Evolutionary conservation across 2,797 vertebrate species (phyloP).

Genomic region (Cuculus canorus): DNA sequence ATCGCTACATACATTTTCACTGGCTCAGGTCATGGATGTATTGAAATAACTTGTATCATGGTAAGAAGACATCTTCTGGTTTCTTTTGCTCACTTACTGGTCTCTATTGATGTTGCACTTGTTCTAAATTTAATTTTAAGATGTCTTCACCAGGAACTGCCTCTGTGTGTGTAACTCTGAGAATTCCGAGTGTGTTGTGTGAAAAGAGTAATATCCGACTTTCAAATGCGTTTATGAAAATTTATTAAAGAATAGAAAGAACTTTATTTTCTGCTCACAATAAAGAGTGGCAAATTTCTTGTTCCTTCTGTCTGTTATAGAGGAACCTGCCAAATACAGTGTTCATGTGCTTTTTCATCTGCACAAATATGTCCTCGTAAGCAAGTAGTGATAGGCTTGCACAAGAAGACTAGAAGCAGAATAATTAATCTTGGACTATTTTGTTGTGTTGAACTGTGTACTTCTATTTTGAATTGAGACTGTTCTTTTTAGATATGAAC

Average conservation of each 20-base stretch:
- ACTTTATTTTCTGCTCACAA: not conserved
- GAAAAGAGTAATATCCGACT: not conserved
- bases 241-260: not conserved
- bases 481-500: not conserved
- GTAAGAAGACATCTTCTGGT: not conserved
- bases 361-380: not conserved
- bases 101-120: not conserved
- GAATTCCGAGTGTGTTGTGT: not conserved
- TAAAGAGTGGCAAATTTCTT: not conserved
- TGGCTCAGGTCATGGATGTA: not conserved
- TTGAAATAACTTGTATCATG: not conserved
- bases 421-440: not conserved
- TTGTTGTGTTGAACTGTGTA: not conserved
- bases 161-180: not conserved
- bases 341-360: not conserved
- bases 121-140: not conserved
- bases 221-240: not conserved
- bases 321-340: not conserved
- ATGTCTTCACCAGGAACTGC: not conserved
- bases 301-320: not conserved
- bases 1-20: not conserved
- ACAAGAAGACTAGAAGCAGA: not conserved
- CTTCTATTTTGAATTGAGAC: constrained; percentile 6
- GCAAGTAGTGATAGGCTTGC: not conserved
- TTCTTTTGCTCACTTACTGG: not conserved